A percentile compares a stretch with the other conserved stretches of the same genome.
Evolutionary conservation across 2,113 vertebrate species (phyloP).

Genomic region (Hemibagrus wyckioides): DNA sequence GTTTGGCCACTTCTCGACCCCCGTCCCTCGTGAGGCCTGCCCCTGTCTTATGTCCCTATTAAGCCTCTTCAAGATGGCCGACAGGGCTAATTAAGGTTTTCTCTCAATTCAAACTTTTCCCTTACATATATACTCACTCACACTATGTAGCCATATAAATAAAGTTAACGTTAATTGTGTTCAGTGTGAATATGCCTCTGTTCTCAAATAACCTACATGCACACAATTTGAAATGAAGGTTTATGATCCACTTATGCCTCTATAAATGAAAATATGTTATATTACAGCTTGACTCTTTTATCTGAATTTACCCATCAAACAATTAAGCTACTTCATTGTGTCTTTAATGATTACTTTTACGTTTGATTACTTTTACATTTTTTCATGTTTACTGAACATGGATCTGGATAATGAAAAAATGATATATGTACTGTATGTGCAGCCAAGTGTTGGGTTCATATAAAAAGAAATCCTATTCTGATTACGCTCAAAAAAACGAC

Average conservation of each 20-base stretch:
- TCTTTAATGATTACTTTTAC: background rate
- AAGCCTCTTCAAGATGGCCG: constrained; percentile 68
- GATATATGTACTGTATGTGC: background rate
- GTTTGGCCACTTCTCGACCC: constrained; percentile 71
- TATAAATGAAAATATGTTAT: background rate
- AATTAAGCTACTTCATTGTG: background rate
- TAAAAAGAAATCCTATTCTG: background rate
- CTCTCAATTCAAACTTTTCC: constrained; percentile 33
- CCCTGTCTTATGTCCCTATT: constrained; percentile 74
- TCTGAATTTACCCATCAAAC: background rate
- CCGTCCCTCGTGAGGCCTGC: constrained; percentile 69
- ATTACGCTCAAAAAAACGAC: background rate
- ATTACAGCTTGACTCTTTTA: background rate
- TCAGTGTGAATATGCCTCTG: background rate
- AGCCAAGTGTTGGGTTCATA: background rate
- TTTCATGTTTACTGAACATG: background rate
- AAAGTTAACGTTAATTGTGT: constrained; percentile 10
- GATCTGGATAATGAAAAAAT: background rate
- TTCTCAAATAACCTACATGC: background rate
- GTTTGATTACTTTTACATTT: background rate
- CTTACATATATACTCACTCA: constrained; percentile 21
- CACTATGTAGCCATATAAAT: background rate
- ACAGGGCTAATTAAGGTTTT: constrained; percentile 70
- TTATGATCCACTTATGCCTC: background rate
- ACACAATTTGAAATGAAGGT: background rate